Conservation (phyloP, 2,888 invertebrate genomes). For the Erebia ligea region DNA sequence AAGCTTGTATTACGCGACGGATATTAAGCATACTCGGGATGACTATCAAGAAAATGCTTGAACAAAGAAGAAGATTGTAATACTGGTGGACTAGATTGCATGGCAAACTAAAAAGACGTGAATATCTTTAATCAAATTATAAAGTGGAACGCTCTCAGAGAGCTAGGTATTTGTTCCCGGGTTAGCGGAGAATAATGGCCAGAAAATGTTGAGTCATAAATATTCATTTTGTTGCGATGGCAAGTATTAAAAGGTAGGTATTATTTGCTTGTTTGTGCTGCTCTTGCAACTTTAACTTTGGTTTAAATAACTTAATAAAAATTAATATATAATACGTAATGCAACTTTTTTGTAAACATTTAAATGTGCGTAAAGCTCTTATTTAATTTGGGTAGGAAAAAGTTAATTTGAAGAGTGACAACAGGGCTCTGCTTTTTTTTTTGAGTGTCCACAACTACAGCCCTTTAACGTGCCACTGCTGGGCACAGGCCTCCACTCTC, state of each 20-base stretch:
- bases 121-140: constrained; percentile 36
- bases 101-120: constrained; percentile 28
- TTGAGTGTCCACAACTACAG: too few species aligned
- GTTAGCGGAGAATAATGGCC: constrained; percentile 35
- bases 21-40: background rate
- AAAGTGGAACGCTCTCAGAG: constrained; percentile 31
- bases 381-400: too few species aligned
- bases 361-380: too few species aligned
- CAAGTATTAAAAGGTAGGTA: constrained; percentile 35
- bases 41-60: background rate
- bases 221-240: constrained; percentile 35
- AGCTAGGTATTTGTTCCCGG: constrained; percentile 35
- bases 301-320: background rate
- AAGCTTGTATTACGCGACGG: background rate
- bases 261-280: constrained; percentile 28
- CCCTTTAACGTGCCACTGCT: too few species aligned
- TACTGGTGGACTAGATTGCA: constrained; percentile 3
- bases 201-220: constrained; percentile 34
- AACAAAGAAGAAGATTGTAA: background rate
- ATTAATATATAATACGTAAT: too few species aligned
- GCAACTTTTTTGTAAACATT: too few species aligned
- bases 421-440: too few species aligned
- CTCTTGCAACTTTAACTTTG: background rate
- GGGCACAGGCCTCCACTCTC: too few species aligned
- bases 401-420: too few species aligned